A percentile compares a stretch with the other conserved stretches of the same genome.
These are phyloP conservation scores for Conus canariensis DNA, from an alignment of 2,888 invertebrate genomes.

Conservation along the genomic window DNA sequence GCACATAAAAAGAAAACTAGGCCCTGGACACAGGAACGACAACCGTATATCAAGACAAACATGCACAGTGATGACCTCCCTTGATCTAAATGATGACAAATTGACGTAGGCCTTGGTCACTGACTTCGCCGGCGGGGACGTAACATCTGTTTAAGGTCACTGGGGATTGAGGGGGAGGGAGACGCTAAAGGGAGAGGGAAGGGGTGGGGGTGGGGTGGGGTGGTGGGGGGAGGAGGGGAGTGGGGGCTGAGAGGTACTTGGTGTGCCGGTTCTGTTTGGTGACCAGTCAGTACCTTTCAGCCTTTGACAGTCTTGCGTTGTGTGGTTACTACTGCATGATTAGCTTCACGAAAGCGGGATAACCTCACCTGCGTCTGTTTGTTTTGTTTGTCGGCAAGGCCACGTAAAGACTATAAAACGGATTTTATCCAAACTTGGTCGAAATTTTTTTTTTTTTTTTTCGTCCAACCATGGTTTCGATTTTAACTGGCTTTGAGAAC, in stretches of 20 bases:
- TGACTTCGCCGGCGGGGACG: background rate
- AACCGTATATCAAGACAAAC: background rate
- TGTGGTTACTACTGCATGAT: no score
- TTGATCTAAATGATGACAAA: slow-evolving; percentile 13
- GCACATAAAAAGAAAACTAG: background rate
- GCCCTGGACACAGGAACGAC: background rate
- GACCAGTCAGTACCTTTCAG: no score
- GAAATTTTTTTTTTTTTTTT: no score
- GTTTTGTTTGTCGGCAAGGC: no score
- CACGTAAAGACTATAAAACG: no score
- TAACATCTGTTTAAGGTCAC: slow-evolving; percentile 2
- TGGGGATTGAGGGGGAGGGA: background rate
- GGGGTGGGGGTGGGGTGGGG: background rate
- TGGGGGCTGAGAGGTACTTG: background rate
- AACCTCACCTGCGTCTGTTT: no score
- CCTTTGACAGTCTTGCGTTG: no score
- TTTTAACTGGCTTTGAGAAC: no score
- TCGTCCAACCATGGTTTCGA: no score
- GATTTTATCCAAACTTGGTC: no score
- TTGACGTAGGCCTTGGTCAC: background rate
- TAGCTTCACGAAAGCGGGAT: no score
- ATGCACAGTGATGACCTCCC: background rate
- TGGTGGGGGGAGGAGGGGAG: background rate
- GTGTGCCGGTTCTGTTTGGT: no score
- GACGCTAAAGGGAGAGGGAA: background rate